These are phyloP conservation scores for Drosophila colorata DNA, from an alignment of 2,888 invertebrate genomes.

Conservation along the genomic window DNA sequence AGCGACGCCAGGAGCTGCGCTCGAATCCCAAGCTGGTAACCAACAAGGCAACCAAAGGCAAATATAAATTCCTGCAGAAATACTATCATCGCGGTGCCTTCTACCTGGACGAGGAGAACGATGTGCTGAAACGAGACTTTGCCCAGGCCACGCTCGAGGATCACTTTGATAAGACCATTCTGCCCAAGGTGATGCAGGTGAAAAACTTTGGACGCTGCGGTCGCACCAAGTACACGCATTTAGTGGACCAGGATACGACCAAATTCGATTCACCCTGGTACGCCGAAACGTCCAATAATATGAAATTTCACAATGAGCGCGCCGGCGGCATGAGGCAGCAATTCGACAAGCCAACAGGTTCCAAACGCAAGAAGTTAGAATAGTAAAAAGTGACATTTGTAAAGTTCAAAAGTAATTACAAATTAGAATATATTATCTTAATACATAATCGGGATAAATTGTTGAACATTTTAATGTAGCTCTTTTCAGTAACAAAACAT, in stretches of 20 bases:
- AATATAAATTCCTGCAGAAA: constrained; percentile 99
- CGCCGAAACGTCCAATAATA: constrained; percentile 94
- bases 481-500: background rate
- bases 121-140: constrained; percentile 96
- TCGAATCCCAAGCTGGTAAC: constrained; percentile 96
- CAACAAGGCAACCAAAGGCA: constrained; percentile 98
- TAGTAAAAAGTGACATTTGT: constrained; percentile 14
- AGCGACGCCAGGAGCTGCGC: constrained; percentile 94
- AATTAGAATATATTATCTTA: constrained; percentile 16
- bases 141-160: constrained; percentile 98
- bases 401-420: constrained; percentile 4
- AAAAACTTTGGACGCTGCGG: constrained; percentile 99
- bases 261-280: constrained; percentile 99
- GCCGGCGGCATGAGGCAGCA: constrained; percentile 97
- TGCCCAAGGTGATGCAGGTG: constrained; percentile 99
- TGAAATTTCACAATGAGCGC: constrained; percentile 94
- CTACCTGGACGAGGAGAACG: constrained; percentile 97
- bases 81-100: constrained; percentile 99
- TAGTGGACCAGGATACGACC: constrained; percentile 99
- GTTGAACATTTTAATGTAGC: background rate
- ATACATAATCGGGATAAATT: background rate
- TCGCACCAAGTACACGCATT: constrained; percentile 99
- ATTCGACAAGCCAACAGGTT: constrained; percentile 93
- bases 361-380: constrained; percentile 83
- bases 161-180: constrained; percentile 99